Conservation (phyloP, 1,140 invertebrate species). For the Megathymus violae region DNA sequence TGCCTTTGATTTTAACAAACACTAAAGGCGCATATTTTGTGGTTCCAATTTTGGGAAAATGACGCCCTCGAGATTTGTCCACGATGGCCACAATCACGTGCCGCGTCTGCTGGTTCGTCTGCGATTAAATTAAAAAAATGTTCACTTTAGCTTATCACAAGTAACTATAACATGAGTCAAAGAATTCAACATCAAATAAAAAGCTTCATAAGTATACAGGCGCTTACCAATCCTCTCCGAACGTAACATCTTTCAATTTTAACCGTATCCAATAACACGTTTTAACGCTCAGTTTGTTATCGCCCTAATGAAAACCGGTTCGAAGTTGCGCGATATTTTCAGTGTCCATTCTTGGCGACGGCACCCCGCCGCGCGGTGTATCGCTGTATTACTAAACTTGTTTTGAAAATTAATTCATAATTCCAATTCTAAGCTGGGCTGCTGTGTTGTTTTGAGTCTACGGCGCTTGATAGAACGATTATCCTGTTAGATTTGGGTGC, state of each 20-base stretch:
- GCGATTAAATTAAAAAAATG: too few species aligned
- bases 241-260: neutral
- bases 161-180: too few species aligned
- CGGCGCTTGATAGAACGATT: neutral
- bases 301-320: constrained; percentile 7
- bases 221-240: neutral
- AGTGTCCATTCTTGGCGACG: constrained; percentile 16
- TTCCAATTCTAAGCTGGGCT: constrained; percentile 21
- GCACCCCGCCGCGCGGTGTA: neutral
- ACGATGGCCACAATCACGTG: too few species aligned
- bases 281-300: neutral
- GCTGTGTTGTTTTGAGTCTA: constrained; percentile 21
- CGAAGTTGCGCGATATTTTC: constrained; percentile 16
- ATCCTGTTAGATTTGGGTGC: constrained; percentile 12
- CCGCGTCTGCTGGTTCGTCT: too few species aligned
- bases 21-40: too few species aligned
- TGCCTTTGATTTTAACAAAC: too few species aligned
- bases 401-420: constrained; percentile 32
- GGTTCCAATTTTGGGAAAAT: too few species aligned
- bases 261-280: too few species aligned
- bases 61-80: too few species aligned
- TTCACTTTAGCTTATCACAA: too few species aligned
- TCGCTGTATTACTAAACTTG: constrained; percentile 23
- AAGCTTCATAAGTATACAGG: too few species aligned
- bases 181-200: too few species aligned